Evolutionary conservation across 2,113 vertebrate genomes (phyloP).

Genomic region (Halichoeres trimaculatus): DNA sequence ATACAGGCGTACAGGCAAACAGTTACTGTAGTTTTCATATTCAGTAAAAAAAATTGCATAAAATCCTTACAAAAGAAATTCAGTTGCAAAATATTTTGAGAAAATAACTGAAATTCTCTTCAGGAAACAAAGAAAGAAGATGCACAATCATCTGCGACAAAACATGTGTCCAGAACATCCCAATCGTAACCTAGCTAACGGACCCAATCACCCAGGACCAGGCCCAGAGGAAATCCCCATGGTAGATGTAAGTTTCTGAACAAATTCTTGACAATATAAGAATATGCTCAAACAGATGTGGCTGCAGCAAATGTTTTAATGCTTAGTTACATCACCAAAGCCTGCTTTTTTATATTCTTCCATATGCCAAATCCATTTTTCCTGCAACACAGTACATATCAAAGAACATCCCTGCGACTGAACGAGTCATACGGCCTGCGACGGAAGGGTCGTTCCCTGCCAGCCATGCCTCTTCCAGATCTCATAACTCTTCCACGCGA

Average conservation of each 20-base stretch:
- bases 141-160: constrained; percentile 97
- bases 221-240: constrained; percentile 98
- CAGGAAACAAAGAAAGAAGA: constrained; percentile 97
- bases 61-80: neutral
- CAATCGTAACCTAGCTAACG: constrained; percentile 93
- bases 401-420: constrained; percentile 94
- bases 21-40: neutral
- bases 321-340: constrained; percentile 14
- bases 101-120: constrained; percentile 38
- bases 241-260: constrained; percentile 89
- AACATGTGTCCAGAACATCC: constrained; percentile 97
- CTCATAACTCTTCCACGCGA: constrained; percentile 94
- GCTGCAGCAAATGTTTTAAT: constrained; percentile 19
- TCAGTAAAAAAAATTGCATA: neutral
- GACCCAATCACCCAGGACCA: constrained; percentile 95
- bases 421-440: constrained; percentile 92
- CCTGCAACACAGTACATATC: constrained; percentile 89
- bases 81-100: too few relatives aligned
- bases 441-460: constrained; percentile 92
- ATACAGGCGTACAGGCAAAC: too few relatives aligned
- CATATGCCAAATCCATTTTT: constrained; percentile 47
- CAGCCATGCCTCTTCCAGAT: constrained; percentile 95
- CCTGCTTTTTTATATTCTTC: neutral
- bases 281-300: constrained; percentile 1
- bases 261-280: constrained; percentile 15